Percentiles rank a stretch among this genome's conserved stretches.
Evolutionary conservation across 1,140 invertebrate genomes (phyloP).

Genomic region (Dermatophagoides farinae): DNA sequence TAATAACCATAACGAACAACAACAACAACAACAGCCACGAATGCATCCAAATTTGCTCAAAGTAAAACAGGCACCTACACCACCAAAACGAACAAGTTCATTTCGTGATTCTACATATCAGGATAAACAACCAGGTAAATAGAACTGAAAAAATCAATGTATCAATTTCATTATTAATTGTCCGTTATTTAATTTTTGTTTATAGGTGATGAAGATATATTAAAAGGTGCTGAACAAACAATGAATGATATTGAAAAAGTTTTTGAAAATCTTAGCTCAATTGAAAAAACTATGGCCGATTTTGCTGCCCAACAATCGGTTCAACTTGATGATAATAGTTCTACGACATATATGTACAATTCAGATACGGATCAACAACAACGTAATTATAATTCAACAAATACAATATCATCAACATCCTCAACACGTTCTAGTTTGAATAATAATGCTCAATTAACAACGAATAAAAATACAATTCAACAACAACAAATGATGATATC

Average conservation of each 20-base stretch:
- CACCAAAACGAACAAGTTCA: conserved; percentile 76
- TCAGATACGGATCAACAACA: not conserved
- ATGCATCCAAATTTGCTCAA: conserved; percentile 2
- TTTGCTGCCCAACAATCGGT: not conserved
- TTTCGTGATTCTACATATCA: conserved; percentile 23
- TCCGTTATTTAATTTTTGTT: not conserved
- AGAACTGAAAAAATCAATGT: not conserved
- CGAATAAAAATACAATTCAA: not conserved
- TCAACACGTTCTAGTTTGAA: not conserved
- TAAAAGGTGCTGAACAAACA: conserved; percentile 19
- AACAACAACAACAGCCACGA: not conserved
- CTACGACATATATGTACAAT: not conserved
- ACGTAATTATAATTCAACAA: not conserved
- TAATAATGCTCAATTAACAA: not conserved
- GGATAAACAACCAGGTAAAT: not conserved
- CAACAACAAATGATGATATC: not conserved
- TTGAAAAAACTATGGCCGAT: not conserved
- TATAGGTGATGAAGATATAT: conserved; percentile 13
- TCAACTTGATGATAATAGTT: not conserved
- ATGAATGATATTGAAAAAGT: conserved; percentile 22
- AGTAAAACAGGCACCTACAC: conserved; percentile 46
- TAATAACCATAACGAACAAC: not conserved
- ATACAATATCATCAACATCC: conserved; percentile 2
- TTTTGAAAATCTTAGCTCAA: conserved; percentile 17
- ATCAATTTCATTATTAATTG: not conserved